Base-by-base conservation (phyloP, 2,888 invertebrate species). In the Drosophila melanosoma region DNA sequence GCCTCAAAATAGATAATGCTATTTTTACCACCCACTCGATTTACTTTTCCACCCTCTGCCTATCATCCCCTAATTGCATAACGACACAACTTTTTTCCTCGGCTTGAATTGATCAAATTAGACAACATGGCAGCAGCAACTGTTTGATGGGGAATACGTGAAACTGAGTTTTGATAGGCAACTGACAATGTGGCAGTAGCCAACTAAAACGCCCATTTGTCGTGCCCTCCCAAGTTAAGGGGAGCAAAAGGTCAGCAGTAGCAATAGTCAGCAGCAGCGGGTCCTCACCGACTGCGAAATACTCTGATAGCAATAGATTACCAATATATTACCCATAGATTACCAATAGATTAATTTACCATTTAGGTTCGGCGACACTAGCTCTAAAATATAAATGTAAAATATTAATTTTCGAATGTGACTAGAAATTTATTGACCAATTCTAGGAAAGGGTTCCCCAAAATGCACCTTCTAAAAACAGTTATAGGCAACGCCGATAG, bases 121-220 rank as follows among this genome's bases (percentile, higher is more conserved):
- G 76, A 64, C 64, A 36, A 54, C 26, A 7, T 26, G 36, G 54
- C 69, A 23, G 45, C 59, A 64, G 53, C 60, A 80, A 59, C 42
- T 66, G 53, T 54, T 76, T 85, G 72, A 81, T 81, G 76, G 68
- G 32, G 38, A 57, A 23, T 61, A 81, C 80, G 80, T 85, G 85
- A 66, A 78, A 23, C 63, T 52, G 20, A 51, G 53, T 42, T 33
- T 59, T 56, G 58, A 65, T 74, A 53, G 49, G n/a, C 45, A 40
- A 40, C 45, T 7, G 23, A 12, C 45, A 23, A 45, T 45, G 45
- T 23, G 45, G 23, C 45, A 23, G 45, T 15, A 8, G 23, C 20
- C 12, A 59, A 57, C 56, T 48, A 38, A 32, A 64, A 67, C 42
- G 40, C 36, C 48, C 61, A 54, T 65, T 65, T 65, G 11, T 23